Evolutionary conservation across 2,888 invertebrate genomes (phyloP).

Genomic region (Limnephilus lunatus): DNA sequence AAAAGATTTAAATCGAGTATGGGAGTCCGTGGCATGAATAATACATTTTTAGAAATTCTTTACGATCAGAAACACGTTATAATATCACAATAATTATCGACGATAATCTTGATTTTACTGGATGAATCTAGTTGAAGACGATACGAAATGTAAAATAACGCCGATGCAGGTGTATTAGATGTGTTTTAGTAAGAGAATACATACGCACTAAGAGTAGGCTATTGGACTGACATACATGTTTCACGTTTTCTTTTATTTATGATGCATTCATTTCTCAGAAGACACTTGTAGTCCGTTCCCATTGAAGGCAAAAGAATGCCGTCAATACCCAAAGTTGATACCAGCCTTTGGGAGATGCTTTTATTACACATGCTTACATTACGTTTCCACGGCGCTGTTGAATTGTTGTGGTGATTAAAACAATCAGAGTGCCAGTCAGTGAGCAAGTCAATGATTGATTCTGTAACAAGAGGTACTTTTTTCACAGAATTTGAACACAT

Average conservation of each 20-base stretch:
- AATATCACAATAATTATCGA: neutral
- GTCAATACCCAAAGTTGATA: neutral
- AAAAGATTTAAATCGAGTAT: neutral
- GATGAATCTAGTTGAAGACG: neutral
- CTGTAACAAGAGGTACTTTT: no score
- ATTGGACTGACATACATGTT: neutral
- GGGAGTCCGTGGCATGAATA: neutral
- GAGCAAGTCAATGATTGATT: no score
- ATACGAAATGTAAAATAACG: neutral
- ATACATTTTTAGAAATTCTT: neutral
- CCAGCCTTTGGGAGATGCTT: neutral
- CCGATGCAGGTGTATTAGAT: neutral
- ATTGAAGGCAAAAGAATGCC: neutral
- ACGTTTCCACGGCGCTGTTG: neutral
- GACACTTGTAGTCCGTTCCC: neutral
- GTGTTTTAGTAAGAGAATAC: neutral
- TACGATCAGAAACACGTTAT: neutral
- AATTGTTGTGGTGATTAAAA: neutral
- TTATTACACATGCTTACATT: neutral
- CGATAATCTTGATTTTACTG: neutral
- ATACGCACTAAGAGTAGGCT: neutral
- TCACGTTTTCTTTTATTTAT: neutral
- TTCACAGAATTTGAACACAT: no score
- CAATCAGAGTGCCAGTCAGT: neutral
- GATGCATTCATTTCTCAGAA: neutral